phyloP scores from a whole-genome alignment of 2,888 invertebrate species.

The Steromphala cineraria region DNA sequence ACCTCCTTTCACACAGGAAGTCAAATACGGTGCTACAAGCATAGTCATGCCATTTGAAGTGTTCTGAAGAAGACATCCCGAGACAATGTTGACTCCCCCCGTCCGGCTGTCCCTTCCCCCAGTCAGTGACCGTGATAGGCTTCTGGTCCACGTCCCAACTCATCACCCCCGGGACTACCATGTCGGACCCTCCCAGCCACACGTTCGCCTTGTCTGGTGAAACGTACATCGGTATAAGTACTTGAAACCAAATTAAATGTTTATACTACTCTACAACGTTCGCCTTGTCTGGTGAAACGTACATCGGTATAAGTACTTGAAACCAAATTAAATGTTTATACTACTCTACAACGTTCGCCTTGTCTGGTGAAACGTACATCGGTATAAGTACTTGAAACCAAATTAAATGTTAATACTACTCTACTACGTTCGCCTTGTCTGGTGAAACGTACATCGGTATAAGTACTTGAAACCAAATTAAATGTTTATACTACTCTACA shows the following conservation, averaged over 20 bases:
- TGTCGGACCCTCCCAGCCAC: background rate
- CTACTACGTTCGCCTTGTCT: background rate
- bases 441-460: no score
- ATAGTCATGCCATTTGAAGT: background rate
- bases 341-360: background rate
- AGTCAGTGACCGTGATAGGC: background rate
- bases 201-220: background rate
- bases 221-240: no score
- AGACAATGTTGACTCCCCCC: background rate
- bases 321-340: no score
- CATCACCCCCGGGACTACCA: background rate
- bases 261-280: no score
- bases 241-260: no score
- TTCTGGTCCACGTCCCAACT: background rate
- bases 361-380: background rate
- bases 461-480: no score
- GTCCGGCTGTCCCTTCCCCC: background rate
- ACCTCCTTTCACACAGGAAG: background rate
- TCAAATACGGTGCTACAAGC: background rate
- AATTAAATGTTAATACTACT: no score
- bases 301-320: no score
- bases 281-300: background rate
- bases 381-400: no score
- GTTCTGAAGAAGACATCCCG: background rate
- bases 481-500: no score